Evolutionary conservation across 2,797 vertebrate genomes (phyloP), one percentile per base, ranked within the genome.

Genomic region (Cottoperca gobio): DNA sequence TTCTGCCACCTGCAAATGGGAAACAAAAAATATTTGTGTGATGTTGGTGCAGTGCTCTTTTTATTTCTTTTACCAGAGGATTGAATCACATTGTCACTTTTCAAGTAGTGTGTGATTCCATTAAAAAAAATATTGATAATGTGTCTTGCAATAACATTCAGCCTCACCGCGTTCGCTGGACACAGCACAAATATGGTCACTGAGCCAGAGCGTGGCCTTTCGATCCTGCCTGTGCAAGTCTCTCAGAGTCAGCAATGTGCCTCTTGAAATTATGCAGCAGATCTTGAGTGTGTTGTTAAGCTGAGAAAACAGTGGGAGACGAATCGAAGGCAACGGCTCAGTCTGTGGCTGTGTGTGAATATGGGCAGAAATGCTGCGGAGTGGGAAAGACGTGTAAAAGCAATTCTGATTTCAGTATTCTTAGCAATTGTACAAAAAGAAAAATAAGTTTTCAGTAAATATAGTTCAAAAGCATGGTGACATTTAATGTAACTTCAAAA

Each of bases 211-310:
- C 35, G 5, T 1, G 11, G 66, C 71, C 65, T 84, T n/a, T 86
- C 65, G 19, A 80, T 82, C 61, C 26, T 16, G 23, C 53, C 35
- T 4, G 17, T 65, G 16, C 5, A 0, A 42, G 26, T 33, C 35
- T 48, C 55, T 21, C 45, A 23, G 57, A 58, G 50, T 42, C 52
- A 40, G 48, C 55, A 19, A 48, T 46, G 55, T 54, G 70, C 57
- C 71, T 67, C 57, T 69, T 43, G 39, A 73, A 86, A 58, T 79
- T 64, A 82, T 84, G 83, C 72, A 37, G 61, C 76, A 46, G 76
- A 76, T 85, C 72, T 65, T 54, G 40, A 76, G 31, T 37, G 62
- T 62, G 77, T 42, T 83, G 80, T 83, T 86, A 66, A 83, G 67
- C 78, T 23, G 77, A 12, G n/a, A 77, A 60, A 70, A 74, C 77